phyloP scores from a whole-genome alignment of 2,888 invertebrate genomes.

The Cetonia aurata region DNA sequence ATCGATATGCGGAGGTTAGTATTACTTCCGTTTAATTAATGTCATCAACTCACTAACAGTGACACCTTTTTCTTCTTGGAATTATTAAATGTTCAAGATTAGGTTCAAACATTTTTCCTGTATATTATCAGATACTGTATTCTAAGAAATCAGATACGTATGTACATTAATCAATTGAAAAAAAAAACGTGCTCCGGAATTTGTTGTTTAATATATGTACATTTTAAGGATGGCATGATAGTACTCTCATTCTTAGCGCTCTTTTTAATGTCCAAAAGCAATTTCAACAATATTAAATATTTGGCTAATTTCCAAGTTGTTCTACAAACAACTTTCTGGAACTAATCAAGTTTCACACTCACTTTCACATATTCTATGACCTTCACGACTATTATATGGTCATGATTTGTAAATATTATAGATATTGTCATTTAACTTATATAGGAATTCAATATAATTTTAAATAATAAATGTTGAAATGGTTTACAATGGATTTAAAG shows the following conservation, averaged over 20 bases:
- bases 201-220: background rate
- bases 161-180: background rate
- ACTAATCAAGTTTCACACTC: conserved; percentile 16
- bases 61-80: conserved; percentile 35
- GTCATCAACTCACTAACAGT: conserved; percentile 30
- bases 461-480: no score
- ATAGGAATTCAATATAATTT: no score
- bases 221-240: background rate
- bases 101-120: conserved; percentile 1
- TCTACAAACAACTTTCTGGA: conserved; percentile 18
- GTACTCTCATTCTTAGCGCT: background rate
- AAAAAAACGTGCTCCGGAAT: background rate
- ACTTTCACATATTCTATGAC: conserved; percentile 27
- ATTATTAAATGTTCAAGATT: background rate
- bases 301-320: conserved; percentile 30
- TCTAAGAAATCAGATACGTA: background rate
- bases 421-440: no score
- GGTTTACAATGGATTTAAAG: no score
- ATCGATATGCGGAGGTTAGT: conserved; percentile 87
- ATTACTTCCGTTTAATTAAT: conserved; percentile 24
- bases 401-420: no score
- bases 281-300: background rate
- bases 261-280: conserved; percentile 6
- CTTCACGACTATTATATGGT: background rate
- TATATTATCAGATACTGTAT: background rate